Percentiles rank a stretch among this genome's conserved stretches.
These are phyloP conservation scores for Pelusios castaneus DNA, from an alignment of 2,113 vertebrate genomes.

Conservation along the genomic window DNA sequence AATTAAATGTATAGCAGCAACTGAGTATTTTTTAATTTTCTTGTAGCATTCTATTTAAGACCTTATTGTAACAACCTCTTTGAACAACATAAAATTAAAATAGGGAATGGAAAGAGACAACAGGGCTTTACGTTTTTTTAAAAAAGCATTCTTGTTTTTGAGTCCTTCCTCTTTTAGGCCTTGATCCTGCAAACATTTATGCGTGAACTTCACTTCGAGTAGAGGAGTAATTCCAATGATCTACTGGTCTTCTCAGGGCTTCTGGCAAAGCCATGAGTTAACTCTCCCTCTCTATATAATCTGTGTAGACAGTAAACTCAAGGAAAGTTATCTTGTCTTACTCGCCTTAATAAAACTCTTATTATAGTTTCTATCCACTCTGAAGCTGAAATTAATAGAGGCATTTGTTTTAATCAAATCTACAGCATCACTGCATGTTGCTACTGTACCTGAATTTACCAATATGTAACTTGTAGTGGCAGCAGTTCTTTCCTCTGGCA, in stretches of 20 bases:
- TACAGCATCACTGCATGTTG: neutral
- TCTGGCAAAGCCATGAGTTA: neutral
- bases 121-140: neutral
- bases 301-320: neutral
- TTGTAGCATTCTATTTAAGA: neutral
- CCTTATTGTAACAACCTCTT: neutral
- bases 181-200: neutral
- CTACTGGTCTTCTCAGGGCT: neutral
- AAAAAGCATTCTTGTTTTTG: neutral
- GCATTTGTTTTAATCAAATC: neutral
- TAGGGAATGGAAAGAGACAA: neutral
- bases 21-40: neutral
- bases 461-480: neutral
- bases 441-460: neutral
- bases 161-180: too few species aligned
- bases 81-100: neutral
- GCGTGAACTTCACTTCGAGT: neutral
- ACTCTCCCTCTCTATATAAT: neutral
- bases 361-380: neutral
- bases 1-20: neutral
- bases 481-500: neutral
- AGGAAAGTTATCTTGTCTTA: neutral
- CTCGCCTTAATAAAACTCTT: neutral
- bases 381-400: neutral
- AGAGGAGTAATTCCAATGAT: neutral